Percentiles rank a stretch among this genome's conserved stretches.
Evolutionary conservation across 2,113 vertebrate species (phyloP).

Genomic region (Alces alces): DNA sequence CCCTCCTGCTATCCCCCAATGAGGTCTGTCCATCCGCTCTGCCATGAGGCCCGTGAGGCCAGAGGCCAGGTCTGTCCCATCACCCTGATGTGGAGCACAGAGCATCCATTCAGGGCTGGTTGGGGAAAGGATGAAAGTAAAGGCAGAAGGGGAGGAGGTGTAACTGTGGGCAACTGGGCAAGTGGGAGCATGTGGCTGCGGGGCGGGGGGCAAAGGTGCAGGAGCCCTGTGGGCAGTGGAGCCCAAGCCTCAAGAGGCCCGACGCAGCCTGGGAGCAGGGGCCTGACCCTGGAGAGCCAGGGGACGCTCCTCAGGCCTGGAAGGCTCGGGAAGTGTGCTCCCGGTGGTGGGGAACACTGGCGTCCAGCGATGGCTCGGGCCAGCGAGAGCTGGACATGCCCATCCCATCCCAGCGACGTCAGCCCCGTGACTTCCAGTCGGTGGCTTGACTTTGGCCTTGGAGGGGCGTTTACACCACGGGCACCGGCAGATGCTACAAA

Average conservation of each 20-base stretch:
- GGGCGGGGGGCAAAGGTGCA: rapidly evolving
- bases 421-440: rapidly evolving
- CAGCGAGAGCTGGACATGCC: rapidly evolving
- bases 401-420: rapidly evolving
- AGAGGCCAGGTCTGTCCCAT: not conserved
- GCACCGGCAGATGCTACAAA: rapidly evolving
- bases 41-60: not conserved
- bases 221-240: not conserved
- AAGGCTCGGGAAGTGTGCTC: rapidly evolving
- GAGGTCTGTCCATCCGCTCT: not conserved
- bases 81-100: not conserved
- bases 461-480: not conserved
- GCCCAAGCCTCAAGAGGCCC: not conserved
- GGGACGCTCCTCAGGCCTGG: rapidly evolving
- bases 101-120: rapidly evolving
- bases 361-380: rapidly evolving
- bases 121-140: rapidly evolving
- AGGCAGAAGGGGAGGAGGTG: not conserved
- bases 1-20: rapidly evolving
- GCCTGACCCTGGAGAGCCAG: not conserved
- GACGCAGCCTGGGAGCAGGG: not conserved
- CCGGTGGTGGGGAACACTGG: rapidly evolving
- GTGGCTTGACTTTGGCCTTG: rapidly evolving
- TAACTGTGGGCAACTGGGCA: rapidly evolving
- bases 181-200: rapidly evolving